These are phyloP conservation scores for Smithornis capensis DNA, from an alignment of 2,113 vertebrate genomes.

Conservation along the genomic window DNA sequence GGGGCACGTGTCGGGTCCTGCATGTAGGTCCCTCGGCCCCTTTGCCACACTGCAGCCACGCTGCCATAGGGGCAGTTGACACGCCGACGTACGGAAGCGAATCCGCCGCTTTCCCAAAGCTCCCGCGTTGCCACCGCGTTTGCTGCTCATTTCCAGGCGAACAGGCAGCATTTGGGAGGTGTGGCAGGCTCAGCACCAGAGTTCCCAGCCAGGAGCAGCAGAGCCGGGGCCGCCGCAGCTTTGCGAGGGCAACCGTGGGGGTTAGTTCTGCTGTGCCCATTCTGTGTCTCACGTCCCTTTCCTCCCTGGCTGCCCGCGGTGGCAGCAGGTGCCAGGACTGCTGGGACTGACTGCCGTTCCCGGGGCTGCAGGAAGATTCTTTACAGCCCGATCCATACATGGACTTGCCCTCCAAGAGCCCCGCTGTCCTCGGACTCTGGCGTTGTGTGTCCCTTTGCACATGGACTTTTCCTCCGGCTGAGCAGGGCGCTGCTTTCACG, in stretches of 20 bases:
- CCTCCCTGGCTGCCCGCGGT: rapidly evolving
- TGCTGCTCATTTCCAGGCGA: background rate
- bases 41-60: background rate
- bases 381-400: rapidly evolving
- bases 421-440: rapidly evolving
- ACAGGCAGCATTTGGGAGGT: rapidly evolving
- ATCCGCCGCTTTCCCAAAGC: background rate
- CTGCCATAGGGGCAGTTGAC: background rate
- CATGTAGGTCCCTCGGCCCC: rapidly evolving
- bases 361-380: background rate
- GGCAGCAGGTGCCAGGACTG: background rate
- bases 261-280: background rate
- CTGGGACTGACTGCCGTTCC: background rate
- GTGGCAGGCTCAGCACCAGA: rapidly evolving
- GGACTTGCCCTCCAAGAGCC: background rate
- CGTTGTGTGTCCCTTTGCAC: rapidly evolving
- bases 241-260: background rate
- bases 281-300: background rate
- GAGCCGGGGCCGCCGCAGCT: background rate
- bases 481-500: rapidly evolving
- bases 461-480: background rate
- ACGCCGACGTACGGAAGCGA: rapidly evolving
- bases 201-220: background rate
- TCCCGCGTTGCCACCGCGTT: rapidly evolving
- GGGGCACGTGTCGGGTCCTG: rapidly evolving